Conservation (phyloP, 1,140 invertebrate species). For the Lepidotrigona ventralis region DNA sequence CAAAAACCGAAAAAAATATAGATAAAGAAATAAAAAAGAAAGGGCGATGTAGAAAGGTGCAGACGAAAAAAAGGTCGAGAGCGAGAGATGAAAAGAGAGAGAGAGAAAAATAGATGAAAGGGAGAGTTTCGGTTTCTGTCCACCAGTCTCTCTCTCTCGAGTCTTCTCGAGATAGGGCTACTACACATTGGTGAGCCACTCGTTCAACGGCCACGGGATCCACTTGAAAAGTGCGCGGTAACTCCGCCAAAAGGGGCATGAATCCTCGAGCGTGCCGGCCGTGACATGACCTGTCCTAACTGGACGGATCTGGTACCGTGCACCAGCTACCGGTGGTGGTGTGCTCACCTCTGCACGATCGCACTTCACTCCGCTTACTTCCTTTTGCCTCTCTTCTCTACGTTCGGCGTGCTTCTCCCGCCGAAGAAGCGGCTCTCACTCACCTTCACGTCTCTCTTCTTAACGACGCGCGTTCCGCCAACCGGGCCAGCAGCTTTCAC, state of each 20-base stretch:
- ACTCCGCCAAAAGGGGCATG: conserved; percentile 51
- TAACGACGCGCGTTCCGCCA: conserved; percentile 6
- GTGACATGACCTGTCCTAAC: conserved; percentile 61
- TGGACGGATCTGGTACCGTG: conserved; percentile 44
- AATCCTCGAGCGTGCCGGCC: conserved; percentile 49
- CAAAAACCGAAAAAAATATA: neutral
- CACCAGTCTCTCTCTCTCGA: neutral
- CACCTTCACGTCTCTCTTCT: neutral
- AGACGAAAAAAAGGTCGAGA: neutral
- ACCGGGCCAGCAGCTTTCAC: conserved; percentile 1
- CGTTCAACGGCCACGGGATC: conserved; percentile 10
- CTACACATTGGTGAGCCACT: neutral
- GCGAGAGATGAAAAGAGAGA: neutral
- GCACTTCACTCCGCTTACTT: neutral
- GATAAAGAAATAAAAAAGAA: neutral
- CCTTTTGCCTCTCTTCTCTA: neutral
- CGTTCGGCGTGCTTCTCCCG: neutral
- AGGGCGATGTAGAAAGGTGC: neutral
- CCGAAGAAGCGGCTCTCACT: neutral
- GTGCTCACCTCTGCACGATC: conserved; percentile 29
- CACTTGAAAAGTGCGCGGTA: conserved; percentile 7
- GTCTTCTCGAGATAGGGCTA: neutral
- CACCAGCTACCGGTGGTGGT: neutral
- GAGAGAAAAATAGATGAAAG: neutral
- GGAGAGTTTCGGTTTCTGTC: neutral